Conservation (phyloP, 1,140 invertebrate genomes). For the Drosophila suzukii region DNA sequence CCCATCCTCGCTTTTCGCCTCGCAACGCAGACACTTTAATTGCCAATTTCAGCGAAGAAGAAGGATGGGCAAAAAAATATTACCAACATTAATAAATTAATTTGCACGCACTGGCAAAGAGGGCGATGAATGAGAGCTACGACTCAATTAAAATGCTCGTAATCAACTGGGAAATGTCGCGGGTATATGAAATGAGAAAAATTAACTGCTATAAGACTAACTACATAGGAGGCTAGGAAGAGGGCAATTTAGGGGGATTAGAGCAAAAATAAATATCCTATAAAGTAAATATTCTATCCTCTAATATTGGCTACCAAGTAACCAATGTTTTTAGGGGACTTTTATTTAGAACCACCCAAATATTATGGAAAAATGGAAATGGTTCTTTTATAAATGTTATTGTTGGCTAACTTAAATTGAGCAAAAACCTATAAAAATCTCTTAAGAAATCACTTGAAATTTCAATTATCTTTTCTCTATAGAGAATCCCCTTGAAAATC, state of each 20-base stretch:
- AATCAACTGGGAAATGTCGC: conserved; percentile 16
- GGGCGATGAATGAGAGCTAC: conserved; percentile 9
- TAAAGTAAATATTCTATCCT: neutral
- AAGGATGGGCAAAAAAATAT: conserved; percentile 40
- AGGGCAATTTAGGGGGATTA: too few species aligned
- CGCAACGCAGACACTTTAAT: conserved; percentile 58
- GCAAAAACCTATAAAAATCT: neutral
- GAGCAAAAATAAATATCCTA: too few species aligned
- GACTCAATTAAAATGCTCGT: conserved; percentile 72
- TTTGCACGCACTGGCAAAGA: conserved; percentile 28
- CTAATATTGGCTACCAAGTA: neutral
- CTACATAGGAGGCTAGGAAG: neutral
- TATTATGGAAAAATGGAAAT: neutral
- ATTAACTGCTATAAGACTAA: neutral
- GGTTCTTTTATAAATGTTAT: too few species aligned
- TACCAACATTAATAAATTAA: conserved; percentile 75
- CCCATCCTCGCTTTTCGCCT: neutral
- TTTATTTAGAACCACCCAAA: too few species aligned
- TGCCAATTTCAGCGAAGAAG: conserved; percentile 59
- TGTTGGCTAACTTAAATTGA: too few species aligned
- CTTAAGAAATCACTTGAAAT: conserved; percentile 2
- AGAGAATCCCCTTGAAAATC: neutral
- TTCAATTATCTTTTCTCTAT: conserved; percentile 9
- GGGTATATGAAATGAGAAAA: neutral
- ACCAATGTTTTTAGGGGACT: too few species aligned